Base-by-base conservation (phyloP, 2,888 invertebrate genomes). In the Drosophila maculinotata region DNA sequence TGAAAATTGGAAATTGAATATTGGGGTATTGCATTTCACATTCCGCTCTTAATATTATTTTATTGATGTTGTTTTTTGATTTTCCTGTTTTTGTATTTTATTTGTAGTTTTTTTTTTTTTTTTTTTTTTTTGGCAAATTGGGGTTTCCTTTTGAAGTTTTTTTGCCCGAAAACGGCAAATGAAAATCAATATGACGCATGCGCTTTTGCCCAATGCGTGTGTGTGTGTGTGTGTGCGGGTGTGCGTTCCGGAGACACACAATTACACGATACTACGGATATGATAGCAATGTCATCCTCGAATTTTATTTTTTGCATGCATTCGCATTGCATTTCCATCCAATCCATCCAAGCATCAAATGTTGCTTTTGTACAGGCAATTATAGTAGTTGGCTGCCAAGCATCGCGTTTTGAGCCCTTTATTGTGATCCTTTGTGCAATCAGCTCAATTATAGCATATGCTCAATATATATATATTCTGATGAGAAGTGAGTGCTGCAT, bases 131-230 rank as follows among this genome's bases (percentile, higher is more conserved):
- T 48, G 74, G 51, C 81, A 84, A 80, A 74, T 85, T 84, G 85
- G 70, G 82, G 58, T 75, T 81, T 85, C 79, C 79, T 78, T 80
- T 87, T 84, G 87, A 80, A 78, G 87, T 82, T 51, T 47, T 49
- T 57, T 53, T 53, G 39, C 45, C 39, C 69, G 69, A 63, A 80
- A 70, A 54, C 65, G 54, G 67, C 54, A 45, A 81, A 36, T 66
- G 59, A 86, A 88, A 83, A 83, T 83, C 88, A 88, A 83, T 83
- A 88, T 70, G 84, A 74, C 83, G 83, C 83, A 83, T 83, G 83
- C 83, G 83, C 83, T 74, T 70, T 41, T 41, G 20, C 49, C 26
- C 10, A 47, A 36, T 49, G 45, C 9, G 25, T 39, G 28, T 57
- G 49, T 41, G 41, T 47, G 38, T 10, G 31, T 28, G 45, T 44